Base-by-base conservation (phyloP, 2,888 invertebrate genomes). In the Epirrita christyi region DNA sequence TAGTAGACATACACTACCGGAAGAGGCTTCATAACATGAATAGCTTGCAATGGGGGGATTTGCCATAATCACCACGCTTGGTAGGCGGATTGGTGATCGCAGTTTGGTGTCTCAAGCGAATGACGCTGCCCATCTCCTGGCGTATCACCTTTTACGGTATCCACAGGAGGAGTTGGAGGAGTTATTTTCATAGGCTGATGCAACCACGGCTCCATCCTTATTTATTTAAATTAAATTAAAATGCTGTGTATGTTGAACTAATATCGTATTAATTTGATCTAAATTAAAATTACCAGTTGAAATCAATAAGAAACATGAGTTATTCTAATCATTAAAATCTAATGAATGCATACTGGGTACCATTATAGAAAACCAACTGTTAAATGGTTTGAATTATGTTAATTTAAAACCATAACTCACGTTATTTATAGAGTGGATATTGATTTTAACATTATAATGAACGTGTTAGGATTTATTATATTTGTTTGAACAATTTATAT, bases 401-500 rank as follows among this genome's bases (percentile, higher is more conserved):
- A 75, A 72, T 38, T 72, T 58, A 54, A 59, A 65, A 49, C 42
- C 46, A 68, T 73, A 74, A 71, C 50, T 64, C 69, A 72, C 60
- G 55, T 59, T 61, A 28, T 41, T 41, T 41, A 41, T 41, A n/a
- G 27, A 53, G 57, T 54, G 28, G 60, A 69, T 70, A 70, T 75
- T 75, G 75, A 73, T 75, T 56, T 60, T 55, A 43, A 28, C 6
- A n/a, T 27, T 11, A 10, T 41, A 21, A 41, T 21, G 8, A 29
- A 9, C 28, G 29, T 29, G 29, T 29, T 43, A 9, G 21, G 21
- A 41, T 61, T 45, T 36, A 50, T 52, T 54, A 57, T 45, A 34
- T 59, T 43, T 53, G 27, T 27, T 40, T 9, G 15, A 8, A 13
- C 27, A 41, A n/a, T 41, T 40, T 15, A 21, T 3, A 4, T 21